phyloP scores from a whole-genome alignment of 2,797 vertebrate species.

The Spondyliosoma cantharus region DNA sequence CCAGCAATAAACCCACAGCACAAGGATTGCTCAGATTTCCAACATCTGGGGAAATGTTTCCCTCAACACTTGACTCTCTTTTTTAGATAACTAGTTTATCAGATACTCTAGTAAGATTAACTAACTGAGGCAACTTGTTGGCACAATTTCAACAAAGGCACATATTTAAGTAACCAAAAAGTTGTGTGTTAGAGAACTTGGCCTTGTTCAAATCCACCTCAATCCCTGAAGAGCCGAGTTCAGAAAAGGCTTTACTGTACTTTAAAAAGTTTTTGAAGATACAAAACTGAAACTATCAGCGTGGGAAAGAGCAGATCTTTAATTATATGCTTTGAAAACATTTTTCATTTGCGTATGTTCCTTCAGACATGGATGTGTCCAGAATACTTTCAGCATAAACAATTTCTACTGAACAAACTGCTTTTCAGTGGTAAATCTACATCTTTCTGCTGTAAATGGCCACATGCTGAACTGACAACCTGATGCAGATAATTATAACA shows the following conservation, averaged over 20 bases:
- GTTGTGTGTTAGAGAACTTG: not conserved
- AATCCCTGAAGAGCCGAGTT: slow-evolving; percentile 16
- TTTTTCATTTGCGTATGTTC: not conserved
- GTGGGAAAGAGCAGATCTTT: slow-evolving; percentile 24
- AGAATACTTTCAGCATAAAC: not conserved
- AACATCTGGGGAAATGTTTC: slow-evolving; percentile 22
- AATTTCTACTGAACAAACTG: not conserved
- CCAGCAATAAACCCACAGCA: not conserved
- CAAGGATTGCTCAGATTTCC: not conserved
- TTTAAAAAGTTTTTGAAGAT: slow-evolving; percentile 14
- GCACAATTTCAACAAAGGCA: slow-evolving; percentile 15
- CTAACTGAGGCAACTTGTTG: slow-evolving; percentile 42
- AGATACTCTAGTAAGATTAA: slow-evolving; percentile 42
- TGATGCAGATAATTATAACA: slow-evolving; percentile 30
- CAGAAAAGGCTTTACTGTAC: slow-evolving; percentile 16
- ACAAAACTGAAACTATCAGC: not conserved
- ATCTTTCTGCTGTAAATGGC: not conserved
- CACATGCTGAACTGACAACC: slow-evolving; percentile 27
- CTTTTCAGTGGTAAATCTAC: not conserved
- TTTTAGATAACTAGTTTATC: slow-evolving; percentile 8
- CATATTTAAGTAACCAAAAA: slow-evolving; percentile 26
- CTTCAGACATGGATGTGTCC: not conserved
- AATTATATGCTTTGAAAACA: not conserved
- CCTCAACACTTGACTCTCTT: not conserved
- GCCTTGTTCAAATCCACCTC: slow-evolving; percentile 42